phyloP scores from a whole-genome alignment of 2,888 invertebrate species.

The Watsonalla cultraria region DNA sequence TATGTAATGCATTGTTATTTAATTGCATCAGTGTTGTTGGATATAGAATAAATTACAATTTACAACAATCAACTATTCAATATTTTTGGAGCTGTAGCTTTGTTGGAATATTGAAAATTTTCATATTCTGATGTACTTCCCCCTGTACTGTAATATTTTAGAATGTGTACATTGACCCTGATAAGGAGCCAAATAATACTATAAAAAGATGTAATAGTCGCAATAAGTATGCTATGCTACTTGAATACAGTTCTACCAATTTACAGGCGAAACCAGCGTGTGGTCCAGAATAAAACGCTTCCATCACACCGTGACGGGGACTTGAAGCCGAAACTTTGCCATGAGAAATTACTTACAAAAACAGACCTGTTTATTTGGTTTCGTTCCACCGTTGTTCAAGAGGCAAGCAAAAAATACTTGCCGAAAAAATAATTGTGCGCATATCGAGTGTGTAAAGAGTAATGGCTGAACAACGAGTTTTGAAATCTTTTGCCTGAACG shows the following conservation, averaged over 20 bases:
- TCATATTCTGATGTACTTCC: no score
- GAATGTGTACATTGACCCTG: no score
- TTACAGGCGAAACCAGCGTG: conserved; percentile 20
- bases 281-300: conserved; percentile 43
- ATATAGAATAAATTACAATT: no score
- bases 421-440: conserved; percentile 36
- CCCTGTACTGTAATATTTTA: no score
- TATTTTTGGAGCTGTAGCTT: no score
- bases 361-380: conserved; percentile 53
- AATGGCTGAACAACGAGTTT: conserved; percentile 3
- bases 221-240: neutral
- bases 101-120: no score
- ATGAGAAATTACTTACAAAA: conserved; percentile 43
- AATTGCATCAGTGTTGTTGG: no score
- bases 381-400: conserved; percentile 39
- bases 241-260: conserved; percentile 15
- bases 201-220: no score
- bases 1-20: no score
- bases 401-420: conserved; percentile 30
- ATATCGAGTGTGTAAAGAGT: conserved; percentile 27
- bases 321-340: conserved; percentile 38
- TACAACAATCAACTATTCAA: no score
- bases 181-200: no score
- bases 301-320: conserved; percentile 26
- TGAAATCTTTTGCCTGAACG: neutral